Base-by-base conservation (phyloP, 2,113 vertebrate species). In the Dasyornis broadbenti region DNA sequence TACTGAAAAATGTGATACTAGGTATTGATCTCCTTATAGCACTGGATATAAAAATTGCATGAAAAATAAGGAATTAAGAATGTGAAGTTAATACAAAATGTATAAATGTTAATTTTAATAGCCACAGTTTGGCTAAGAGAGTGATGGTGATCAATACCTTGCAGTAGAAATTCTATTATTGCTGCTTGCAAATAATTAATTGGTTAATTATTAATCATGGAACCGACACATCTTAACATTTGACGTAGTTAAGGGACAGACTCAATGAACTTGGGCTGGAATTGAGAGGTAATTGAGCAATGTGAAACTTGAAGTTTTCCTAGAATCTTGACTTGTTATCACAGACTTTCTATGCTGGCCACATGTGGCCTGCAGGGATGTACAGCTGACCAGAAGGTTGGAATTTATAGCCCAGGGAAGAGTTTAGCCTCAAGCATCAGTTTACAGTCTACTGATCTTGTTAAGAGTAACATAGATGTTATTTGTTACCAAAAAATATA, bases 351-450 rank as follows among this genome's bases (percentile, higher is more conserved):
- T 50, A 0, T 27, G 8, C 8, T 37, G 26, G 20, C 3, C 4
- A 15, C 16, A 27, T 0, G 1, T 7, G 22, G 3, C 15, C 21
- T 86, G 15, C 0, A 1, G 39, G 47, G 50, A 42, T 6, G 1
- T 9, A 31, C 8, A 69, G 7, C 2, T 47, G 56, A 10, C 0
- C 0, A 73, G 50, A 81, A 65, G 9, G 8, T 15, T 65, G 30
- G 52, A 33, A 83, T 20, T 75, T 44, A 42, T 0, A 47, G 3
- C 7, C 16, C 54, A 12, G 5, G 6, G 16, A 87, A 59, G 9
- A 59, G 7, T 59, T 59, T 78, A 54, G 39, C 27, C 11, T 86
- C 64, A 66, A 13, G 44, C 19, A 68, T 15, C 23, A 33, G 2
- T 2, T 70, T 85, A 28, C 7, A 84, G 50, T 3, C 7, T 65